A percentile compares a stretch with the other conserved stretches of the same genome.
Evolutionary conservation across 2,113 vertebrate species (phyloP).

Genomic region (Corythaeola cristata): DNA sequence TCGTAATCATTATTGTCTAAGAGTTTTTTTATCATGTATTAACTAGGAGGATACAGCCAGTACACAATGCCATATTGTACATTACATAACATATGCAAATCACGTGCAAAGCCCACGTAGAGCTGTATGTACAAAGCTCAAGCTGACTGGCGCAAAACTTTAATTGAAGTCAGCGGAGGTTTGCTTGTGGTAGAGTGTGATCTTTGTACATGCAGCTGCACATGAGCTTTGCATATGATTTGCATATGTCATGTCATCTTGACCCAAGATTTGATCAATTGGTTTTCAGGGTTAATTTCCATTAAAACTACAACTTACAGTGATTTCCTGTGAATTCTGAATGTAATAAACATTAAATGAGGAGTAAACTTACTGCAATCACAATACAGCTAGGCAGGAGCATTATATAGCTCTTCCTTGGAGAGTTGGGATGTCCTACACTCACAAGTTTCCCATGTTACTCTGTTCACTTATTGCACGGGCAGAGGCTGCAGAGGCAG

Average conservation of each 20-base stretch:
- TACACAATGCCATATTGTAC: slow-evolving; percentile 39
- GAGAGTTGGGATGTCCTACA: neutral
- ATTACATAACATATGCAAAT: slow-evolving; percentile 41
- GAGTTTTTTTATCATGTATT: slow-evolving; percentile 52
- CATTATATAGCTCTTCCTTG: neutral
- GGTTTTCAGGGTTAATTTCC: slow-evolving; percentile 9
- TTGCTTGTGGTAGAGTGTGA: neutral
- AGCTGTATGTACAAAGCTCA: neutral
- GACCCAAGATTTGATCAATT: slow-evolving; percentile 33
- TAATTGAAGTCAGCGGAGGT: slow-evolving; percentile 35
- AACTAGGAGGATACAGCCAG: slow-evolving; percentile 44
- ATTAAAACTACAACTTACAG: slow-evolving; percentile 17
- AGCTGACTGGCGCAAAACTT: slow-evolving; percentile 29
- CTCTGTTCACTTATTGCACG: neutral
- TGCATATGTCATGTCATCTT: slow-evolving; percentile 8
- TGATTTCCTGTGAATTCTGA: neutral
- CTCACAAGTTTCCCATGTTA: neutral
- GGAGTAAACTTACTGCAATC: neutral
- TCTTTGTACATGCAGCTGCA: neutral
- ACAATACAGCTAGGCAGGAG: neutral
- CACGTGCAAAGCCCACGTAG: neutral
- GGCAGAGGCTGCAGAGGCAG: neutral
- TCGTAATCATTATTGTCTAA: slow-evolving; percentile 41
- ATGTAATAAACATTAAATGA: slow-evolving; percentile 6
- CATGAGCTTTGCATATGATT: neutral